Base-by-base conservation (phyloP, 2,797 vertebrate species). In the Falco berigora region DNA sequence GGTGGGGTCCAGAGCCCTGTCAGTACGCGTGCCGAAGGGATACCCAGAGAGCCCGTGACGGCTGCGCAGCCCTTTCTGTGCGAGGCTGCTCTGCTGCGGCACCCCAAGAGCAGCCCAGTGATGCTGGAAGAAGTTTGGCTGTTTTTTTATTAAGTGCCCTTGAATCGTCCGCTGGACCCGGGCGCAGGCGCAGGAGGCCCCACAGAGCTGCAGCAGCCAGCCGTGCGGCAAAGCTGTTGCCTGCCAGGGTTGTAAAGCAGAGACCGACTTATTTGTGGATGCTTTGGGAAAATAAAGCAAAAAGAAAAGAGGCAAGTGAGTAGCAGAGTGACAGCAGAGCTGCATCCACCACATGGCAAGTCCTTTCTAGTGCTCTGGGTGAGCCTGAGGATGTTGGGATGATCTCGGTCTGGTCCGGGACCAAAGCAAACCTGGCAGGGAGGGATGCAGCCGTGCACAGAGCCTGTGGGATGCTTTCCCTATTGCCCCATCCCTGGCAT, bases 401-500 rank as follows among this genome's bases (percentile, higher is more conserved):
- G 63, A 20, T 12, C 82, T 49, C 40, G 5, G 4, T 32, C 28
- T 69, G 74, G 22, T 30, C 61, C 7, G 4, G 46, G 27, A 34
- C 52, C 40, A 30, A 30, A 53, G 3, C 8, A 49, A 46, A 15
- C 9, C 18, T 50, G 8, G 21, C 36, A 24, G 44, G 28, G 73
- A 19, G 18, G 61, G 68, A 74, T 10, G 34, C 3, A 7, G 52
- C 44, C 5, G 4, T 2, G 30, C 55, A 34, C 2, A 4, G 20
- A 80, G 61, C 32, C 5, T 1, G 49, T 2, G 12, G 66, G 66
- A 49, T 5, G n/a, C 9, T 4, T 8, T 52, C 15, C 20, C 14
- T 14, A 3, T 46, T 30, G 10, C 13, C 49, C 53, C 3, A 1
- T 58, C 36, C 53, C 77, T 0, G 0, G 63, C 19, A 23, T 18